A percentile compares a stretch with the other conserved stretches of the same genome.
Evolutionary conservation across 2,113 vertebrate genomes (phyloP).

Genomic region (Syrrhaptes paradoxus): DNA sequence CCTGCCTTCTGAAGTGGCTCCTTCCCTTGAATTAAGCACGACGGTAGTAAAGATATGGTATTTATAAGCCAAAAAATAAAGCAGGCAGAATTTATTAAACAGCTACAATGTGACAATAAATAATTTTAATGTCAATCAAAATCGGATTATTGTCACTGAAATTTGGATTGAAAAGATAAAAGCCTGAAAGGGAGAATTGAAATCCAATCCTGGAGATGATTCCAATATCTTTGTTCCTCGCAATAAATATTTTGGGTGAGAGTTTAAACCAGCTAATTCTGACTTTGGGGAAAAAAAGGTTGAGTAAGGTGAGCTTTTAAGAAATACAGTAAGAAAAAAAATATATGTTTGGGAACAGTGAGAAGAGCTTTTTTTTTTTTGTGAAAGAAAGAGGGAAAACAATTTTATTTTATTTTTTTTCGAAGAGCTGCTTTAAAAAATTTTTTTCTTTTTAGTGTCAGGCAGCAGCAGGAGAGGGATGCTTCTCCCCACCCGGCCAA

Average conservation of each 20-base stretch:
- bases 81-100: slow-evolving; percentile 65
- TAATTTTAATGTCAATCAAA: slow-evolving; percentile 73
- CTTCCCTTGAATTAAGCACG: slow-evolving; percentile 39
- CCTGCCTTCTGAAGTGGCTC: slow-evolving; percentile 7
- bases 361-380: not conserved
- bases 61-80: slow-evolving; percentile 58
- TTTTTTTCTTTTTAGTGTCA: not conserved
- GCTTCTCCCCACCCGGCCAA: not conserved
- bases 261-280: slow-evolving; percentile 55
- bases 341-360: not conserved
- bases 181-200: slow-evolving; percentile 51
- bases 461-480: not conserved
- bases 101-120: slow-evolving; percentile 68
- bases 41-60: slow-evolving; percentile 35
- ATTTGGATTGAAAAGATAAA: slow-evolving; percentile 65
- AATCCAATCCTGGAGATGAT: slow-evolving; percentile 17
- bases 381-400: not conserved
- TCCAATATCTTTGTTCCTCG: slow-evolving; percentile 41
- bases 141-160: slow-evolving; percentile 64
- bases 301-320: not conserved
- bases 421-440: not conserved
- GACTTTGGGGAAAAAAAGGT: not conserved
- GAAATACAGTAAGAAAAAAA: slow-evolving; percentile 23
- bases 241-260: slow-evolving; percentile 65
- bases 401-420: not conserved